Base-by-base conservation (phyloP, 2,797 vertebrate genomes). In the Sebastolobus alascanus region DNA sequence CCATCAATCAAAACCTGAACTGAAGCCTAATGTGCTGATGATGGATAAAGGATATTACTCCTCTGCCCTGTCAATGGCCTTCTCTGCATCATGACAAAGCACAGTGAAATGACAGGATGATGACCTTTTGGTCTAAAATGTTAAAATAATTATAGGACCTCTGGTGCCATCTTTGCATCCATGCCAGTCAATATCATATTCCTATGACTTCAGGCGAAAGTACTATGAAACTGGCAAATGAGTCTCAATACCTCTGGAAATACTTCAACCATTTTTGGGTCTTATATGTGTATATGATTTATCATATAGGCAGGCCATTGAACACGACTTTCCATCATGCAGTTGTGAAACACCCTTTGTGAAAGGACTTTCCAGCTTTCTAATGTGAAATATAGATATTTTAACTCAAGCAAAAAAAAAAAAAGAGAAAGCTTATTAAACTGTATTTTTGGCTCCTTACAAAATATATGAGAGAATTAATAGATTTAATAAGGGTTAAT, bases 41-140 rank as follows among this genome's bases (percentile, higher is more conserved):
- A 79, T 29, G 33, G 46, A 82, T 76, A 29, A 31, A 73, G 67
- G 56, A 85, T 74, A 71, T 79, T 76, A 67, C 69, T 73, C 56
- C 60, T 60, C 25, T 40, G 25, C 13, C 61, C 55, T 61, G 52
- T 77, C 73, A 73, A 38, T 59, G 27, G 25, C 13, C 18, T 4
- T 63, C 59, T 56, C 46, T 59, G 18, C 6, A 60, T 38, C 25
- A 55, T 22, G 54, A 76, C 31, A 63, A 60, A 63, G 25, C 50
- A 27, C 55, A 56, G 37, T 16, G 40, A 68, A 77, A 50, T 25
- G 63, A 66, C n/a, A 59, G 10, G 29, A 69, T 8, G 59, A 55
- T 11, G 29, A 70, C 10, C 5, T 76, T 56, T 72, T 70, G 25
- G 25, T 73, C 33, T 43, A 37, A 67, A 63, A 73, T 59, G 3